phyloP scores from a whole-genome alignment of 2,797 vertebrate species.

The Sebastes umbrosus region DNA sequence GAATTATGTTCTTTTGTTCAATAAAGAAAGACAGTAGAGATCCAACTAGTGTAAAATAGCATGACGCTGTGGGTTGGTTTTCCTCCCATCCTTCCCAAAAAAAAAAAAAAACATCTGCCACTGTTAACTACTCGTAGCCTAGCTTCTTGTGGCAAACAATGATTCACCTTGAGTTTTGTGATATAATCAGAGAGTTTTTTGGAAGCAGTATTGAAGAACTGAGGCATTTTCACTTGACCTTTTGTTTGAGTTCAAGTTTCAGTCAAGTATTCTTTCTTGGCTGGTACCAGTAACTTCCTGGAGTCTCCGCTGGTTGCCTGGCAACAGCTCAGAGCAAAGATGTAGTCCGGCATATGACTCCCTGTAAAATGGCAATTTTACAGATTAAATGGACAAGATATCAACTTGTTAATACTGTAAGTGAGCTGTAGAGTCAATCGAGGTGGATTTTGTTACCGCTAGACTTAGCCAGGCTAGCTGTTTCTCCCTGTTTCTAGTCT shows the following conservation, averaged over 20 bases:
- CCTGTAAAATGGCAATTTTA: neutral
- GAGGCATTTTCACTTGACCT: neutral
- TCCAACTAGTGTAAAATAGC: too few relatives aligned
- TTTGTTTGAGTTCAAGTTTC: neutral
- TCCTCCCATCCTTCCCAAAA: too few relatives aligned
- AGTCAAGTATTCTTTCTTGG: neutral
- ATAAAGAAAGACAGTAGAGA: too few relatives aligned
- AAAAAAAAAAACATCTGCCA: too few relatives aligned
- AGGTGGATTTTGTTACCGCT: neutral
- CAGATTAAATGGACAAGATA: neutral
- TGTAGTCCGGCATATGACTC: neutral
- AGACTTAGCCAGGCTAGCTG: neutral
- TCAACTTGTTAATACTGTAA: neutral
- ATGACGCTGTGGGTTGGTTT: too few relatives aligned
- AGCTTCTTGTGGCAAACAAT: neutral
- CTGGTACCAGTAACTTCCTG: neutral
- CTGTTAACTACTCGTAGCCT: neutral
- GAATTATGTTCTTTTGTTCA: too few relatives aligned
- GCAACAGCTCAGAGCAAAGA: neutral
- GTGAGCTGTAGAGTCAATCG: neutral
- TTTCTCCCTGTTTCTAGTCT: neutral
- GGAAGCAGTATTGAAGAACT: neutral
- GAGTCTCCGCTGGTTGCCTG: neutral
- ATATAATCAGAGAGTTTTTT: neutral
- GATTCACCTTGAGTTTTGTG: neutral